Conservation (phyloP, 2,888 invertebrate species). For the Archaeoteleia sp. region DNA sequence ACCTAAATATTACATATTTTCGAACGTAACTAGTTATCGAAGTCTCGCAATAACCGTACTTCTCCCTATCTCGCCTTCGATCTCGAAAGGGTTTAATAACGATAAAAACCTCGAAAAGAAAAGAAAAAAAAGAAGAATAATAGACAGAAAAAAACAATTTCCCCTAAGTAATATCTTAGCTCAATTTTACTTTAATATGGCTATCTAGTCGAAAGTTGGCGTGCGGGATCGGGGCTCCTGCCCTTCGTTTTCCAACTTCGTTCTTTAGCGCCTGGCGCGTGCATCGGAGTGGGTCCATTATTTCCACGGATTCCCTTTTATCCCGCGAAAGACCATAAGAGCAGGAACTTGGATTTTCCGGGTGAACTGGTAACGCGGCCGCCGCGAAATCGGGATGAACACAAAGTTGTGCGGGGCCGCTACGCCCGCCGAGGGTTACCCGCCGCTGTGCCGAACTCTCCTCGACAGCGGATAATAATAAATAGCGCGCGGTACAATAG, state of each 20-base stretch:
- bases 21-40: too few species aligned
- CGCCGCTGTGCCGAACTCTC: slow-evolving; percentile 9
- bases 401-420: slow-evolving; percentile 27
- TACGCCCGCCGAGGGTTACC: neutral
- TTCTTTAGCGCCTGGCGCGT: slow-evolving; percentile 10
- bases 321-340: slow-evolving; percentile 26
- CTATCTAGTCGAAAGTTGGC: slow-evolving; percentile 32
- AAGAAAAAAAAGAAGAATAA: too few species aligned
- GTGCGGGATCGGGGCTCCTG: neutral
- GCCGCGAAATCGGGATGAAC: slow-evolving; percentile 28
- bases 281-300: slow-evolving; percentile 27
- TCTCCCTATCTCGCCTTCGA: too few species aligned
- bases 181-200: slow-evolving; percentile 44
- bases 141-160: slow-evolving; percentile 20
- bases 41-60: too few species aligned
- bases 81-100: too few species aligned
- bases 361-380: slow-evolving; percentile 34
- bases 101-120: too few species aligned
- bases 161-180: slow-evolving; percentile 30
- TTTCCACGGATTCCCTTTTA: slow-evolving; percentile 36
- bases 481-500: slow-evolving; percentile 64
- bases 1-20: too few species aligned
- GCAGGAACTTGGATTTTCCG: slow-evolving; percentile 45
- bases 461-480: slow-evolving; percentile 69
- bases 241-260: neutral